Evolutionary conservation across 2,113 vertebrate genomes (phyloP).

Genomic region (Tragelaphus scriptus): DNA sequence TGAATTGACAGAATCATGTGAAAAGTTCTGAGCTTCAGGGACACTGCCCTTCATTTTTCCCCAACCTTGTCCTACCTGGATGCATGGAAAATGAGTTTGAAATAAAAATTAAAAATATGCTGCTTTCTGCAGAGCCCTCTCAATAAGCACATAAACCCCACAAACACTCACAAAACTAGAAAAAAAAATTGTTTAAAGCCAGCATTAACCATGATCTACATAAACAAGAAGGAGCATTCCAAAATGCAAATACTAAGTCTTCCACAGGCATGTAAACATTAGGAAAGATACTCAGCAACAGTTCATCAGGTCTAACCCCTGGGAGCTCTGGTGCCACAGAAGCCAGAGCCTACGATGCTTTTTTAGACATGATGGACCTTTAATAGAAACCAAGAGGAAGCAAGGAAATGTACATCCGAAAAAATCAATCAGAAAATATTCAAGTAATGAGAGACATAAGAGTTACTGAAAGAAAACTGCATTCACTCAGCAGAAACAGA

Average conservation of each 20-base stretch:
- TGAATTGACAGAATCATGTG: background rate
- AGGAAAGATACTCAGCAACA: background rate
- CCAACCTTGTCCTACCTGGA: background rate
- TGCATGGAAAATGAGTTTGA: background rate
- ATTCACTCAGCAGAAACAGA: background rate
- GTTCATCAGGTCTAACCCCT: background rate
- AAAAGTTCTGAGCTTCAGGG: background rate
- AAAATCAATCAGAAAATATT: slow-evolving; percentile 57
- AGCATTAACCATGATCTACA: background rate
- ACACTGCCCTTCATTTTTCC: background rate
- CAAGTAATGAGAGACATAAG: slow-evolving; percentile 34
- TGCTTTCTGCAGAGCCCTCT: background rate
- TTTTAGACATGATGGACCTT: background rate
- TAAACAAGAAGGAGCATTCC: background rate
- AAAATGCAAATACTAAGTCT: background rate
- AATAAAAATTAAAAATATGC: slow-evolving; percentile 11
- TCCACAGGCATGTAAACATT: background rate
- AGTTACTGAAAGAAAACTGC: slow-evolving; percentile 29
- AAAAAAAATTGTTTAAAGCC: background rate
- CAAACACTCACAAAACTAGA: background rate
- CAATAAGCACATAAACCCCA: background rate
- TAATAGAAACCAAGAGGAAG: slow-evolving; percentile 57
- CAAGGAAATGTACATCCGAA: slow-evolving; percentile 34
- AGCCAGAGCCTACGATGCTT: background rate
- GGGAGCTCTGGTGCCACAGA: background rate